Conservation (phyloP, 1,140 invertebrate genomes). For the Drosophila ambigua region DNA sequence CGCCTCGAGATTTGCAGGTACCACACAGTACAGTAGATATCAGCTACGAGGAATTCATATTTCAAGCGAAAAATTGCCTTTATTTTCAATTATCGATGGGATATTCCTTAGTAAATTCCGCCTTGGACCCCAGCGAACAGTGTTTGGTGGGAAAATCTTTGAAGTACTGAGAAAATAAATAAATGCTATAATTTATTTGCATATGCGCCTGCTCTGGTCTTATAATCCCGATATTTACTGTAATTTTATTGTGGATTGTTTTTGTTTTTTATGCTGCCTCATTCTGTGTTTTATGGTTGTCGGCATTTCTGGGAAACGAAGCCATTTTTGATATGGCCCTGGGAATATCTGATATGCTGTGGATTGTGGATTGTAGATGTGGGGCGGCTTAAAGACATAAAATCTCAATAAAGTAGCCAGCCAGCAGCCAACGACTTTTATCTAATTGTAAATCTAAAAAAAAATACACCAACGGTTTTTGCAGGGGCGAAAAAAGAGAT, state of each 20-base stretch:
- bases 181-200: too few relatives aligned
- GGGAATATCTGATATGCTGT: constrained; percentile 37
- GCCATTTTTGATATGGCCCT: constrained; percentile 55
- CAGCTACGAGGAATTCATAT: too few relatives aligned
- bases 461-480: constrained; percentile 31
- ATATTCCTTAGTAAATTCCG: too few relatives aligned
- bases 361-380: too few relatives aligned
- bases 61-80: too few relatives aligned
- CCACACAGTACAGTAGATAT: too few relatives aligned
- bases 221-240: constrained; percentile 8
- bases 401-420: constrained; percentile 79
- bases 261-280: constrained; percentile 43
- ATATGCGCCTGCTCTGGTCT: too few relatives aligned
- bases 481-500: constrained; percentile 27
- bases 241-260: constrained; percentile 39
- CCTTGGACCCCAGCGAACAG: too few relatives aligned
- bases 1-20: constrained; percentile 2
- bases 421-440: constrained; percentile 55
- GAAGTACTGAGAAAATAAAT: too few relatives aligned
- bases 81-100: too few relatives aligned
- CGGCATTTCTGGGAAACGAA: constrained; percentile 72
- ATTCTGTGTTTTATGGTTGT: constrained; percentile 73
- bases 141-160: too few relatives aligned
- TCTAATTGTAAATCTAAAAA: constrained; percentile 81
- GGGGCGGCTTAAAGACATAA: constrained; percentile 74